Base-by-base conservation (phyloP, 2,113 vertebrate genomes). In the Gracilinanus agilis region DNA sequence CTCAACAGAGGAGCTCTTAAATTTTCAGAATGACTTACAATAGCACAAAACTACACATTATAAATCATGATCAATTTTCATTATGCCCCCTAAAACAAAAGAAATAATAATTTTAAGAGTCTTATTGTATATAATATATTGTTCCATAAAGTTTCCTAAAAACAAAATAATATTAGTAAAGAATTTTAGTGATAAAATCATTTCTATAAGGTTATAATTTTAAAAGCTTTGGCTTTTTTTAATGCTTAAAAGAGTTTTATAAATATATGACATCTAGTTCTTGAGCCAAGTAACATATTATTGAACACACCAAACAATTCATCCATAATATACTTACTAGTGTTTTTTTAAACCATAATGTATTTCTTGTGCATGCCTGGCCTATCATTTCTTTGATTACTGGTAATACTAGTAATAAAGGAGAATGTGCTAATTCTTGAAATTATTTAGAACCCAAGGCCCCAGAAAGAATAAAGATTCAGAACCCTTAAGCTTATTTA, bases 111-210 rank as follows among this genome's bases (percentile, higher is more conserved):
- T 92, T 96, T 92, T 9, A 75, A 94, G 27, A 83, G 95, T 67
- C 40, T 96, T 56, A 54, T 61, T 93, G 90, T 34, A 94, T 44
- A 92, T 58, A 88, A 44, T 96, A 6, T 44, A 96, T 97, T 96
- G 88, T 40, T 83, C 40, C n/a, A 23, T 83, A 83, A 83, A 21
- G 16, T 83, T 83, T 83, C 34, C 67, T 0, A 40, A 96, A 97
- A 55, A 49, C 90, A 53, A 97, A 95, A 90, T 88, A 95, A 44
- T 9, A 96, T 67, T 96, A 96, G 90, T 91, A 92, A 92, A 97
- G 8, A 67, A 91, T 97, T 97, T 89, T 95, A 95, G 93, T 96
- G 67, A 91, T 94, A 16, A 92, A 27, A 93, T n/a, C 55, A 95
- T 55, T 61, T 96, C 95, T 94, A 58, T 49, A 40, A 40, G 67